These are phyloP conservation scores for Brachymystax lenok DNA, from an alignment of 2,797 vertebrate species.

Conservation along the genomic window DNA sequence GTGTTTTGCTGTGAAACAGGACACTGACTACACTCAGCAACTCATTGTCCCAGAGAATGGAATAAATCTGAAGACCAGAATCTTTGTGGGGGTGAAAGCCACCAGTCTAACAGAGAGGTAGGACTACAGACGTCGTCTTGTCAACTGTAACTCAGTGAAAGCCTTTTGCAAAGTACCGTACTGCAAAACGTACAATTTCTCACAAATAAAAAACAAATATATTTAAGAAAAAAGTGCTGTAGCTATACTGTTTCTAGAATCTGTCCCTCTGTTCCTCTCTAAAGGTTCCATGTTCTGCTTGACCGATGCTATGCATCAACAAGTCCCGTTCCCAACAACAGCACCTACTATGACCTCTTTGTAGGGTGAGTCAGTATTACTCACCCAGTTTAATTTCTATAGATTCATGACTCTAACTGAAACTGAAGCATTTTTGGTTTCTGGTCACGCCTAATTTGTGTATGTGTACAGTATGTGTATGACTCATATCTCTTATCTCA, in stretches of 20 bases:
- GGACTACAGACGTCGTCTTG: not conserved
- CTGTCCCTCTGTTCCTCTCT: slow-evolving; percentile 1
- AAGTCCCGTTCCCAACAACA: slow-evolving; percentile 24
- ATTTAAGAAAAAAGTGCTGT: not conserved
- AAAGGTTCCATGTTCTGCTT: slow-evolving; percentile 68
- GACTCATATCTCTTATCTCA: slow-evolving; percentile 5
- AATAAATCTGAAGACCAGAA: slow-evolving; percentile 71
- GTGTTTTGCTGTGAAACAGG: slow-evolving; percentile 51
- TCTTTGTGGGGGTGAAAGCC: slow-evolving; percentile 74
- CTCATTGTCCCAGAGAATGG: slow-evolving; percentile 66
- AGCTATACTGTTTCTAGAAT: not conserved
- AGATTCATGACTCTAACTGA: not conserved
- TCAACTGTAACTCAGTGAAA: not conserved
- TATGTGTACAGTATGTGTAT: not conserved
- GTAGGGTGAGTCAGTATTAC: slow-evolving; percentile 67
- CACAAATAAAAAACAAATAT: not conserved
- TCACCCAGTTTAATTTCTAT: not conserved
- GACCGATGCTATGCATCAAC: slow-evolving; percentile 73
- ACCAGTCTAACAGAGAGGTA: slow-evolving; percentile 74
- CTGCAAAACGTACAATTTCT: not conserved
- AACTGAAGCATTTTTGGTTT: not conserved
- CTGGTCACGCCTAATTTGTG: not conserved
- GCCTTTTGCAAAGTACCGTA: not conserved
- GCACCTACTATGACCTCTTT: slow-evolving; percentile 67
- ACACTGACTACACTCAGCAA: not conserved